These are phyloP conservation scores for Diabrotica balteata DNA, from an alignment of 2,888 invertebrate genomes.

Conservation along the genomic window DNA sequence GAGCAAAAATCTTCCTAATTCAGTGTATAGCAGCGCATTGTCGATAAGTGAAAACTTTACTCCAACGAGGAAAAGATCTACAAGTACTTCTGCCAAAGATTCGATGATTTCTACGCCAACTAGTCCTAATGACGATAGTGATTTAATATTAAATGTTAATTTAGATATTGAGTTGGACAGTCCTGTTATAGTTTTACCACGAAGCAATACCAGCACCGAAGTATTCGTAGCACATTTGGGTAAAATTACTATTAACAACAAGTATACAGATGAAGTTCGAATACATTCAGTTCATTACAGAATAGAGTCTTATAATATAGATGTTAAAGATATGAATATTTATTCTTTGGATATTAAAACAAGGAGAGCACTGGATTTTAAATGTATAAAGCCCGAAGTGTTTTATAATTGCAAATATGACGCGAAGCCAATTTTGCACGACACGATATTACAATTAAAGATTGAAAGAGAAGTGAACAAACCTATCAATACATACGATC, in stretches of 20 bases:
- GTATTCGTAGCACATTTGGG: constrained; percentile 93
- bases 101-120: constrained; percentile 59
- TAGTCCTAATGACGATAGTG: constrained; percentile 55
- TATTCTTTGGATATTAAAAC: constrained; percentile 75
- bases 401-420: constrained; percentile 76
- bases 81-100: constrained; percentile 55
- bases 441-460: constrained; percentile 80
- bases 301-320: constrained; percentile 68
- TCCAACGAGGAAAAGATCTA: constrained; percentile 61
- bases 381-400: constrained; percentile 63
- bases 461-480: constrained; percentile 53
- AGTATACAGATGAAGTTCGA: constrained; percentile 36
- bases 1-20: constrained; percentile 63
- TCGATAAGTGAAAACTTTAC: constrained; percentile 58
- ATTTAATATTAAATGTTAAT: constrained; percentile 59
- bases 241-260: constrained; percentile 73
- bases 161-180: constrained; percentile 86
- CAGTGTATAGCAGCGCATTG: constrained; percentile 56
- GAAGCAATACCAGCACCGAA: constrained; percentile 77
- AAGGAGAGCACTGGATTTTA: constrained; percentile 55
- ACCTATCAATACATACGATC: constrained; percentile 3
- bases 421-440: constrained; percentile 88
- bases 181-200: constrained; percentile 89
- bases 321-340: constrained; percentile 86
- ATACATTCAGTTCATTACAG: constrained; percentile 45